A percentile compares a stretch with the other conserved stretches of the same genome.
phyloP scores from a whole-genome alignment of 2,113 vertebrate species.

The Cochlearius cochlearius region DNA sequence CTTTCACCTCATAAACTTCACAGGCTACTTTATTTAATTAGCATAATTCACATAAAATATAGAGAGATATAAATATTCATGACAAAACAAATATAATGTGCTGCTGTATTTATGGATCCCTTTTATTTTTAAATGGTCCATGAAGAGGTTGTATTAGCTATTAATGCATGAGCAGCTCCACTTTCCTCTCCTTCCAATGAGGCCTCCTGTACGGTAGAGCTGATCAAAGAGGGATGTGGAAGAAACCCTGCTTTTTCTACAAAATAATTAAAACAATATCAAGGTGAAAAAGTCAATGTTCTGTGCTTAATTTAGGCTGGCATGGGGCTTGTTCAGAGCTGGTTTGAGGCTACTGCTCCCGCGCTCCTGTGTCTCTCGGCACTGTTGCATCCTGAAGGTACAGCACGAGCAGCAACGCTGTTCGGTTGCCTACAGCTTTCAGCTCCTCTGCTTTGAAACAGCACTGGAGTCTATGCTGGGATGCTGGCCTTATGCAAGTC shows the following conservation, averaged over 20 bases:
- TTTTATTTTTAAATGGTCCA: neutral
- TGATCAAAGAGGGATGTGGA: neutral
- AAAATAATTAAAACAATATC: neutral
- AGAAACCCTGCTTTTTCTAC: neutral
- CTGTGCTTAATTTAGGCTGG: neutral
- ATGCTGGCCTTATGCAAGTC: fast-evolving
- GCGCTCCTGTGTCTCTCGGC: fast-evolving
- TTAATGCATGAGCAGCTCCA: neutral
- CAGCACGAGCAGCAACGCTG: fast-evolving
- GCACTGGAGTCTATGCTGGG: neutral
- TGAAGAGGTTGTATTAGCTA: neutral
- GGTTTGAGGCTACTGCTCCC: fast-evolving
- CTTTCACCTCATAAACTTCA: neutral
- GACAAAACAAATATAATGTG: neutral
- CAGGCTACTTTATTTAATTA: neutral
- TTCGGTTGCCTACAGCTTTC: fast-evolving
- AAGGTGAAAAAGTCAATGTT: neutral
- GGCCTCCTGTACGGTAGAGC: neutral
- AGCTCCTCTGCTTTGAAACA: no score
- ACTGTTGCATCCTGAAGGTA: fast-evolving
- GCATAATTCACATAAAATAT: neutral
- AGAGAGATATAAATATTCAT: neutral
- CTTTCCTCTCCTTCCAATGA: neutral
- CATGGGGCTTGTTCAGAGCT: fast-evolving
- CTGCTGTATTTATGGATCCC: neutral